phyloP scores from a whole-genome alignment of 1,140 invertebrate species.

The Papilio helenus region DNA sequence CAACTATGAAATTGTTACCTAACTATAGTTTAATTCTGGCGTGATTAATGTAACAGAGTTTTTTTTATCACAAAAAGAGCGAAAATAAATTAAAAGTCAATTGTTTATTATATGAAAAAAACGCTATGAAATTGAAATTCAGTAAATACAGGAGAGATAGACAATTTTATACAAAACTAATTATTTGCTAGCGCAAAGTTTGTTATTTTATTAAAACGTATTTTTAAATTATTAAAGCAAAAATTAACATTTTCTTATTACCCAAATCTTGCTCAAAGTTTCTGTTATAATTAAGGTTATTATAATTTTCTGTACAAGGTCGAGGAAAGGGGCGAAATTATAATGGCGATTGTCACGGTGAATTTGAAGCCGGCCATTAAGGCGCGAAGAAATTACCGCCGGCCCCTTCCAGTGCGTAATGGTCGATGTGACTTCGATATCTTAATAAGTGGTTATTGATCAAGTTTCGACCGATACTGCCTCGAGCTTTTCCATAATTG shows the following conservation, averaged over 20 bases:
- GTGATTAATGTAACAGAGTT: constrained; percentile 68
- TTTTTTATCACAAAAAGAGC: not conserved
- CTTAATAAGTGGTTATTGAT: constrained; percentile 79
- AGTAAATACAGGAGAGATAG: not conserved
- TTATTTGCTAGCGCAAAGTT: not conserved
- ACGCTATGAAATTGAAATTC: not conserved
- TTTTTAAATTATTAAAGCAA: not conserved
- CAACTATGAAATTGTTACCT: constrained; percentile 80
- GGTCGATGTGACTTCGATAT: constrained; percentile 74
- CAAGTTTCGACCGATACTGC: constrained; percentile 59
- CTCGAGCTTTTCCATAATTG: constrained; percentile 64
- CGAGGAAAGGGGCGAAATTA: constrained; percentile 61
- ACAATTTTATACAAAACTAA: not conserved
- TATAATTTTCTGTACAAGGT: constrained; percentile 49
- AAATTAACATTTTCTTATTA: not conserved
- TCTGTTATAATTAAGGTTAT: constrained; percentile 44
- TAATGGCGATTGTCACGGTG: constrained; percentile 74
- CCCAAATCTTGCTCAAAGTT: not conserved
- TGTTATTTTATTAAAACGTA: too few species aligned
- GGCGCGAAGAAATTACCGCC: constrained; percentile 62
- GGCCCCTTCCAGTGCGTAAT: constrained; percentile 67
- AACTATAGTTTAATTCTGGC: constrained; percentile 73
- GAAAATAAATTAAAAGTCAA: not conserved
- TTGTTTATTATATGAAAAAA: not conserved
- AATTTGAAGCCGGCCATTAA: constrained; percentile 64